These are phyloP conservation scores for Gavia stellata DNA, from an alignment of 2,113 vertebrate species.

Conservation along the genomic window DNA sequence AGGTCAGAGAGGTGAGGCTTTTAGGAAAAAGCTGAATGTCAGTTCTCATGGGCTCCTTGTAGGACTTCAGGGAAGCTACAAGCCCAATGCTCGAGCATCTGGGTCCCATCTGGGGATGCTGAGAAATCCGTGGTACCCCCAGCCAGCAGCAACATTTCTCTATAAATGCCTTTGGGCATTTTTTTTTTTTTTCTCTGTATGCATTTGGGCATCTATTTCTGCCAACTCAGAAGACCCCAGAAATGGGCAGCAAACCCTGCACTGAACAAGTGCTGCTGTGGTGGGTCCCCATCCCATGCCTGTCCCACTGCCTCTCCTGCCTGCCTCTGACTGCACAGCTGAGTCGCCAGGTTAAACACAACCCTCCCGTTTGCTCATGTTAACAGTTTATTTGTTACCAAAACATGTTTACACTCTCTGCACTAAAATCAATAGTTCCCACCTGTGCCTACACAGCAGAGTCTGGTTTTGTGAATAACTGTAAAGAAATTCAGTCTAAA, in stretches of 20 bases:
- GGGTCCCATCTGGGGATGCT: not conserved
- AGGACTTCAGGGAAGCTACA: not conserved
- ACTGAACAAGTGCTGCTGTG: not conserved
- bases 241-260: not conserved
- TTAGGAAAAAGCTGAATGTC: not conserved
- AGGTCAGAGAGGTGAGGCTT: not conserved
- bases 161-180: not conserved
- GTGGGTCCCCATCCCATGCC: not conserved
- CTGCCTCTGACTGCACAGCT: not conserved
- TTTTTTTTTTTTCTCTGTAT: not conserved
- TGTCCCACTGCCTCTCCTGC: not conserved
- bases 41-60: accelerated
- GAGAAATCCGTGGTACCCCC: not conserved
- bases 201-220: not conserved
- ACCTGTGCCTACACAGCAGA: not conserved
- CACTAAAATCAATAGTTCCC: not conserved
- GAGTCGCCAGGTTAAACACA: not conserved
- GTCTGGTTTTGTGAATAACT: not conserved
- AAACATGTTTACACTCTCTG: not conserved
- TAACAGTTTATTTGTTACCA: not conserved
- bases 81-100: not conserved
- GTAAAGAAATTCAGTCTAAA: not conserved
- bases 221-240: not conserved
- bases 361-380: accelerated
- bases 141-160: not conserved